Percentiles rank a stretch among this genome's conserved stretches.
Conservation (phyloP, 2,113 vertebrate species). For the Dicerorhinus sumatrensis region DNA sequence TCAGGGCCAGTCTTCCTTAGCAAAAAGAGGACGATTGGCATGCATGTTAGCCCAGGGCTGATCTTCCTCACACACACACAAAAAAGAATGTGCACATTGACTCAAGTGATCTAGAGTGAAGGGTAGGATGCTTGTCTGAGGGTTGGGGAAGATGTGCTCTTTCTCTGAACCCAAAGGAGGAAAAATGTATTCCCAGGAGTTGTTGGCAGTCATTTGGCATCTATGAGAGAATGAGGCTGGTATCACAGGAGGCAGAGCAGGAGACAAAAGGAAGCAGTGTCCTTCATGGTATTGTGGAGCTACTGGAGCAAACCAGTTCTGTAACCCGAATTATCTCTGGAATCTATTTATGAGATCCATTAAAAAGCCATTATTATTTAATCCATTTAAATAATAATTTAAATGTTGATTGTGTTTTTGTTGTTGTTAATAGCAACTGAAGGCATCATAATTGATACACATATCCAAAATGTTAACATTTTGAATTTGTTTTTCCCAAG, state of each 20-base stretch:
- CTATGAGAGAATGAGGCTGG: not conserved
- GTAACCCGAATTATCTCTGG: not conserved
- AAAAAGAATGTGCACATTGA: not conserved
- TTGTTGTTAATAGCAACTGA: not conserved
- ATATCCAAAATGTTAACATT: constrained; percentile 1
- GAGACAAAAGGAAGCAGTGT: not conserved
- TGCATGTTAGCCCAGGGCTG: no score
- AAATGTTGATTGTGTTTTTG: not conserved
- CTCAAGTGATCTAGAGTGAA: not conserved
- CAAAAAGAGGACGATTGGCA: no score
- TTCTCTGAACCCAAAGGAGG: not conserved
- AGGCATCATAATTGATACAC: not conserved
- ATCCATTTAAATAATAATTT: not conserved
- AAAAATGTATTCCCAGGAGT: not conserved
- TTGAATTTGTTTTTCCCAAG: constrained; percentile 21
- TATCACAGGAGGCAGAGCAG: no score
- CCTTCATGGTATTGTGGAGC: not conserved
- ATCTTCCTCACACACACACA: no score
- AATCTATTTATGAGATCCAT: not conserved
- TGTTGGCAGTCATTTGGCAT: not conserved
- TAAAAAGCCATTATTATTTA: not conserved
- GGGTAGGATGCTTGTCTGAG: not conserved
- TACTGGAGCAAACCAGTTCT: not conserved
- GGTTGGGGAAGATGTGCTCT: not conserved
- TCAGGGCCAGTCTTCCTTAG: no score